A percentile compares a stretch with the other conserved stretches of the same genome.
These are phyloP conservation scores for Triplophysa siluroides DNA, from an alignment of 2,113 vertebrate species.

Conservation along the genomic window DNA sequence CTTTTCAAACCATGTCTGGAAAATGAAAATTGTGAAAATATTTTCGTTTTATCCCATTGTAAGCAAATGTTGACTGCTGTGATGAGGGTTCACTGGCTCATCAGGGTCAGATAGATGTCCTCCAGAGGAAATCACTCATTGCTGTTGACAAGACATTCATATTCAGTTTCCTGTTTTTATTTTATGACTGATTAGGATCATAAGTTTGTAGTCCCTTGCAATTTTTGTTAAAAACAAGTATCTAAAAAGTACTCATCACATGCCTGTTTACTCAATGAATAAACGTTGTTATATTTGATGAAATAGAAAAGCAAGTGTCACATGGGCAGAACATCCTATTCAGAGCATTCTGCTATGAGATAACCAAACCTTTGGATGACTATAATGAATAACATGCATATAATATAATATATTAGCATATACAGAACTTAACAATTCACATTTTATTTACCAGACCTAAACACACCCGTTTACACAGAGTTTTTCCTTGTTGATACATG, in stretches of 20 bases:
- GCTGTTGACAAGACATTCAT: conserved; percentile 19
- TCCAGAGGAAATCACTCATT: conserved; percentile 4
- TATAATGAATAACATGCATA: background rate
- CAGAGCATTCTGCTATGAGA: background rate
- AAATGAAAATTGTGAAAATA: conserved; percentile 36
- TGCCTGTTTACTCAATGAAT: background rate
- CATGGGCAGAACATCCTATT: background rate
- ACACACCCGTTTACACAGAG: background rate
- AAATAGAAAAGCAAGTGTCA: background rate
- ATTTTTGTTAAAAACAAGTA: background rate
- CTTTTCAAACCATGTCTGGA: background rate
- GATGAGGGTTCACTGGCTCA: conserved; percentile 16
- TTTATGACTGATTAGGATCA: background rate
- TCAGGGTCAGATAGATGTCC: conserved; percentile 28
- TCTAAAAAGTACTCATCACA: background rate
- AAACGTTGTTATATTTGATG: background rate
- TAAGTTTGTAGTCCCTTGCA: background rate
- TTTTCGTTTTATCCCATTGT: background rate
- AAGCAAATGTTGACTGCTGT: conserved; percentile 38
- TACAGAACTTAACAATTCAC: background rate
- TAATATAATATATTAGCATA: background rate
- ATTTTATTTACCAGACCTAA: conserved; percentile 15
- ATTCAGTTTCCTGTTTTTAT: conserved; percentile 42
- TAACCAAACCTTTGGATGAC: too few relatives aligned
- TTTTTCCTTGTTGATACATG: background rate